Conservation (phyloP, 2,113 vertebrate genomes). For the Mustelus asterias region DNA sequence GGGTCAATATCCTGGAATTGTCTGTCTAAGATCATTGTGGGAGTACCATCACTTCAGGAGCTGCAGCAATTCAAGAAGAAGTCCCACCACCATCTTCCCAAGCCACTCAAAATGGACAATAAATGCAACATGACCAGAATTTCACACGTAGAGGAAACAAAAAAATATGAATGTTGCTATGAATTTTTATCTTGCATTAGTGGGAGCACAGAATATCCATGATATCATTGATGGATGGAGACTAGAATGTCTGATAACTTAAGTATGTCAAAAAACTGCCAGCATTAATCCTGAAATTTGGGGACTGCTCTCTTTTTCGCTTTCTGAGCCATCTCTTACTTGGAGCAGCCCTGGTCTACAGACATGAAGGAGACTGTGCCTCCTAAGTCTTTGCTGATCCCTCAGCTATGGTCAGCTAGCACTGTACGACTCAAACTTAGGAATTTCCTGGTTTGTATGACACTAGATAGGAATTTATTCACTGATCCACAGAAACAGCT, state of each 20-base stretch:
- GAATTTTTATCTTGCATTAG: neutral
- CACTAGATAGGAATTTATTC: neutral
- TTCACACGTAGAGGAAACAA: neutral
- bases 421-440: neutral
- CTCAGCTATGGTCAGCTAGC: neutral
- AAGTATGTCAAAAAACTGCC: neutral
- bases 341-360: too few species aligned
- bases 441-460: neutral
- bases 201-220: neutral
- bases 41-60: neutral
- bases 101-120: neutral
- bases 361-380: neutral
- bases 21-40: neutral
- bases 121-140: neutral
- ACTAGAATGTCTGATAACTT: neutral
- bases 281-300: neutral
- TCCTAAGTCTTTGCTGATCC: neutral
- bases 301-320: too few species aligned
- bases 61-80: neutral
- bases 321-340: too few species aligned
- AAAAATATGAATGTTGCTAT: neutral
- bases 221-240: neutral
- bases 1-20: neutral
- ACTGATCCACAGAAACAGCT: neutral
- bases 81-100: neutral